A percentile compares a stretch with the other conserved stretches of the same genome.
Conservation (phyloP, 2,797 vertebrate species). For the Poecilia picta region DNA sequence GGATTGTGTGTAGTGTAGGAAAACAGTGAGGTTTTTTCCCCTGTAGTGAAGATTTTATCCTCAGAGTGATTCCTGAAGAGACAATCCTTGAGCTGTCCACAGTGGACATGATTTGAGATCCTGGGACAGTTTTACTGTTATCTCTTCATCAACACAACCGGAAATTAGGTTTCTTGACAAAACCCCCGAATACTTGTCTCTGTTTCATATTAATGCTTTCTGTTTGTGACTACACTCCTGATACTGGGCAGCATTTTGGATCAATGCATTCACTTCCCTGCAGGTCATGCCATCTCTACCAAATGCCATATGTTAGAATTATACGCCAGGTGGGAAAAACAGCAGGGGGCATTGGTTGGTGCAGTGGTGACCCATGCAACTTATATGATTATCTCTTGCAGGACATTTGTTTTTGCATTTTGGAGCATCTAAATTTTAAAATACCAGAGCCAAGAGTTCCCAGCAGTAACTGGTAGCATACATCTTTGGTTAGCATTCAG, state of each 20-base stretch:
- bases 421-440: neutral
- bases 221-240: neutral
- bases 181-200: neutral
- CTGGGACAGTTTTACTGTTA: neutral
- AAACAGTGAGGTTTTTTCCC: neutral
- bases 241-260: slow-evolving; percentile 11
- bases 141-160: neutral
- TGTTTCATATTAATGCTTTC: neutral
- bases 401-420: neutral
- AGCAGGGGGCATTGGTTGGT: slow-evolving; percentile 17
- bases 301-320: slow-evolving; percentile 38
- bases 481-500: neutral
- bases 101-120: neutral
- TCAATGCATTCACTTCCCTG: slow-evolving; percentile 13
- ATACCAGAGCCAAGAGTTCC: neutral
- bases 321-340: slow-evolving; percentile 34
- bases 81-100: neutral
- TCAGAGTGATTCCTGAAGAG: neutral
- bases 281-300: slow-evolving; percentile 10
- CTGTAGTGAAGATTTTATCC: slow-evolving; percentile 17
- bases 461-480: neutral
- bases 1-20: slow-evolving; percentile 31
- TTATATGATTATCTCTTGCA: neutral
- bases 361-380: neutral
- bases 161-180: neutral